Conservation (phyloP, 2,113 vertebrate genomes). For the Zapus hudsonius region DNA sequence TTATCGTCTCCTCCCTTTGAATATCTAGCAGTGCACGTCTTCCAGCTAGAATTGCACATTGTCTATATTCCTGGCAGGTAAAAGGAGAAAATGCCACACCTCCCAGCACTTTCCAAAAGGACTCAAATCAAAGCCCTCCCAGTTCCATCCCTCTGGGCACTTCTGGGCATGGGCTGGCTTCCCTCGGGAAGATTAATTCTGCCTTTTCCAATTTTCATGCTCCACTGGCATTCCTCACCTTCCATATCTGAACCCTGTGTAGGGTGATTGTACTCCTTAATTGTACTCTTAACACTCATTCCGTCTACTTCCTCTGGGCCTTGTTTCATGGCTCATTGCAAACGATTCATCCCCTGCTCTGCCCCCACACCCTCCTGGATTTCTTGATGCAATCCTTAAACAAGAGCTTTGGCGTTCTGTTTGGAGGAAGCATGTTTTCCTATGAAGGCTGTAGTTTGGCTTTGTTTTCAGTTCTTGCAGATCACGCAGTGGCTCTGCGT, state of each 20-base stretch:
- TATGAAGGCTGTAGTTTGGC: background rate
- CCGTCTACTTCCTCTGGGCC: conserved; percentile 46
- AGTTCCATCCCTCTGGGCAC: background rate
- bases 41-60: conserved; percentile 51
- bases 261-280: conserved; percentile 49
- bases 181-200: conserved; percentile 53
- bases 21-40: conserved; percentile 35
- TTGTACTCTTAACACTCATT: conserved; percentile 56
- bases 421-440: conserved; percentile 3
- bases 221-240: conserved; percentile 12
- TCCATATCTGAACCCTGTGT: conserved; percentile 33
- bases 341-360: conserved; percentile 47
- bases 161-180: conserved; percentile 33
- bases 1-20: conserved; percentile 62
- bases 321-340: conserved; percentile 58
- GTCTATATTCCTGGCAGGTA: conserved; percentile 49
- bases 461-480: conserved; percentile 6
- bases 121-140: conserved; percentile 47
- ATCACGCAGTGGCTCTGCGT: background rate
- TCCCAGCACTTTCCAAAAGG: conserved; percentile 47
- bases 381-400: conserved; percentile 53
- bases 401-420: conserved; percentile 36
- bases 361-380: background rate
- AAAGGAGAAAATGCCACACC: conserved; percentile 20
- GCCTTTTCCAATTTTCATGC: conserved; percentile 49